phyloP scores from a whole-genome alignment of 1,140 invertebrate species.

The Trichomalopsis sarcophagae region DNA sequence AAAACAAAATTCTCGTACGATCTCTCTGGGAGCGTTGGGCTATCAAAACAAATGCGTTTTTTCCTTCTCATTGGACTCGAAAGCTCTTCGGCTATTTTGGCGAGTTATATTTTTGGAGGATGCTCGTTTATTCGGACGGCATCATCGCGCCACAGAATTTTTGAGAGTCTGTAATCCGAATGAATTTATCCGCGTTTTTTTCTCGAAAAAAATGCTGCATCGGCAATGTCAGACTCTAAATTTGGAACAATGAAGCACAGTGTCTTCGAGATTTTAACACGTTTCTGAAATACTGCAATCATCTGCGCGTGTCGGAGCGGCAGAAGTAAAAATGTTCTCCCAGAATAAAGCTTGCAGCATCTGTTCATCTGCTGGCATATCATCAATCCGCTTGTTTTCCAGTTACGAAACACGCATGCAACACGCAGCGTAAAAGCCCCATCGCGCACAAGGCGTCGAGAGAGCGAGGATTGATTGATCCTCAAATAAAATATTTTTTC shows the following conservation, averaged over 20 bases:
- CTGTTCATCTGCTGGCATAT: background rate
- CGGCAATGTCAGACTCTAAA: no score
- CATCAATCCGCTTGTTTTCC: constrained; percentile 15
- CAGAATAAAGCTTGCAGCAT: background rate
- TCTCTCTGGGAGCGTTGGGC: background rate
- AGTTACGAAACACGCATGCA: background rate
- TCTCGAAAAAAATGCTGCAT: no score
- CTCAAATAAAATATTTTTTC: constrained; percentile 52
- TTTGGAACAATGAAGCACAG: no score
- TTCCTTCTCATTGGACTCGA: background rate
- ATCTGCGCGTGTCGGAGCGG: no score
- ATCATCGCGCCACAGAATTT: no score
- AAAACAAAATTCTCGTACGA: background rate
- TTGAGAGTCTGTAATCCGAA: no score
- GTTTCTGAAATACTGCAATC: no score
- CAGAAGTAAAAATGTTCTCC: background rate
- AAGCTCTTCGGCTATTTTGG: background rate
- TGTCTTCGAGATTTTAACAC: no score
- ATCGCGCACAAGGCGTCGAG: background rate
- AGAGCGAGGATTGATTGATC: constrained; percentile 22
- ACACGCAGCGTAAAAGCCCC: constrained; percentile 39
- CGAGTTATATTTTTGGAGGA: background rate
- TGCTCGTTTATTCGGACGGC: background rate
- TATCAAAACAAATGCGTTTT: background rate
- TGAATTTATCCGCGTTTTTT: no score